phyloP scores from a whole-genome alignment of 2,113 vertebrate species.

The Coregonus clupeaformis region DNA sequence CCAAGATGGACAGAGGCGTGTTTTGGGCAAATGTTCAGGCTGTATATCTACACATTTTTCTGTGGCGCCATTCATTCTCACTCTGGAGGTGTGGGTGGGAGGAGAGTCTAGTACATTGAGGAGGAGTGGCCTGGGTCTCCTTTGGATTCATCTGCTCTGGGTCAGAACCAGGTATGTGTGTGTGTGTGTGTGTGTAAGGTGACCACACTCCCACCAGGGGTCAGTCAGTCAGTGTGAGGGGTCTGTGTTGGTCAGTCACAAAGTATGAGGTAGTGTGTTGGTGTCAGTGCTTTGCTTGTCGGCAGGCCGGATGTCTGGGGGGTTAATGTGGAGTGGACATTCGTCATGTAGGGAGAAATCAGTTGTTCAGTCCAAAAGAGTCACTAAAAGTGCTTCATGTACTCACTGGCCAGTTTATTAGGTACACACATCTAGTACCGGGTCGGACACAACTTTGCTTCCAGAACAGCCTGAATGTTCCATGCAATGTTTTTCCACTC shows the following conservation, averaged over 20 bases:
- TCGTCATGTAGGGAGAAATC: conserved; percentile 41
- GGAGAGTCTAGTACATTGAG: conserved; percentile 18
- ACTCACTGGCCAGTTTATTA: too few relatives aligned
- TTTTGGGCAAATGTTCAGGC: conserved; percentile 47
- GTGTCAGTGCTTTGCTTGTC: conserved; percentile 76
- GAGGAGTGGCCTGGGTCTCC: conserved; percentile 29
- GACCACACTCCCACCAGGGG: conserved; percentile 32
- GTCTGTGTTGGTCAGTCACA: conserved; percentile 64
- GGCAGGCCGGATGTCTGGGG: conserved; percentile 56
- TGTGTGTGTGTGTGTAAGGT: conserved; percentile 16
- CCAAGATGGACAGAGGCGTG: conserved; percentile 43
- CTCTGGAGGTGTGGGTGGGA: conserved; percentile 30
- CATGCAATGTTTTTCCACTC: too few relatives aligned
- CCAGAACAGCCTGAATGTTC: too few relatives aligned
- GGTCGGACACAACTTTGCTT: too few relatives aligned
- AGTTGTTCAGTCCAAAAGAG: conserved; percentile 31
- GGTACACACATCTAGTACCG: too few relatives aligned
- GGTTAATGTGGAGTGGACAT: conserved; percentile 59
- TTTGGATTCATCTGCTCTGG: conserved; percentile 58
- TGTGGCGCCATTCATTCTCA: conserved; percentile 27
- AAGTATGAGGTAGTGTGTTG: conserved; percentile 79
- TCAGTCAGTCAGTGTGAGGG: conserved; percentile 46
- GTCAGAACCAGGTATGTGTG: conserved; percentile 30
- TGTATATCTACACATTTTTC: conserved; percentile 65
- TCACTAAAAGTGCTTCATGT: conserved; percentile 65